A percentile compares a stretch with the other conserved stretches of the same genome.
phyloP scores from a whole-genome alignment of 2,113 vertebrate species.

The Hucho hucho region DNA sequence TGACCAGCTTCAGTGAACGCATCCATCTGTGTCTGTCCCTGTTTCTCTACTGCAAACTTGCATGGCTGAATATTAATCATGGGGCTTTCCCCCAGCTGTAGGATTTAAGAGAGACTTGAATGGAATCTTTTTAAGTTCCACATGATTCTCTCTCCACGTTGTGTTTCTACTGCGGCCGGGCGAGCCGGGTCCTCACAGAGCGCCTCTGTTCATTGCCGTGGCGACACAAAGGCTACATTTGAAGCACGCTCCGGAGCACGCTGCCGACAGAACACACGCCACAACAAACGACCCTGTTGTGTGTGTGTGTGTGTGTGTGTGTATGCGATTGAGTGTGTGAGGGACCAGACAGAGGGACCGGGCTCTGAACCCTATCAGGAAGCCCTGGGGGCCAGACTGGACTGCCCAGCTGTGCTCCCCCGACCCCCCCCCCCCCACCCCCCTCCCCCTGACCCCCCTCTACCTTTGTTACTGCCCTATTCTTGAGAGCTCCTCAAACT shows the following conservation, averaged over 20 bases:
- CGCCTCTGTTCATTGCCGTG: slow-evolving; percentile 74
- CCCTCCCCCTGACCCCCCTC: not conserved
- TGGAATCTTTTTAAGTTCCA: slow-evolving; percentile 72
- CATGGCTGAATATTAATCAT: slow-evolving; percentile 6
- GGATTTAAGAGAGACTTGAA: slow-evolving; percentile 67
- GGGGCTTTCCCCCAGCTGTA: slow-evolving; percentile 20
- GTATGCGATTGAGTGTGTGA: slow-evolving; percentile 65
- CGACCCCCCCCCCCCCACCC: slow-evolving; percentile 29
- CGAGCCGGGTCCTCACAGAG: slow-evolving; percentile 64
- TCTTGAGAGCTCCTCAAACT: too few relatives aligned
- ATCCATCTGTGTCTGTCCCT: slow-evolving; percentile 65
- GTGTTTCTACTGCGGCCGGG: slow-evolving; percentile 67
- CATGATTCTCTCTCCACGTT: slow-evolving; percentile 64
- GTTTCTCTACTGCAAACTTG: slow-evolving; percentile 60
- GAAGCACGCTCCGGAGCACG: slow-evolving; percentile 67
- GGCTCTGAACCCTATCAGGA: slow-evolving; percentile 67
- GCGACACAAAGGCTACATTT: slow-evolving; percentile 83
- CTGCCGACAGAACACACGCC: slow-evolving; percentile 68
- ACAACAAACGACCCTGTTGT: slow-evolving; percentile 80
- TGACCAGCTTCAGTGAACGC: slow-evolving; percentile 64
- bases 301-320: slow-evolving; percentile 69
- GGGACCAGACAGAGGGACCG: slow-evolving; percentile 77
- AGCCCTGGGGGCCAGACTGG: slow-evolving; percentile 67
- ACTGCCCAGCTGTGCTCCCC: slow-evolving; percentile 72
- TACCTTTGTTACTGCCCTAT: too few relatives aligned